These are phyloP conservation scores for Gymnoscelis rufifasciata DNA, from an alignment of 2,888 invertebrate genomes.

Conservation along the genomic window DNA sequence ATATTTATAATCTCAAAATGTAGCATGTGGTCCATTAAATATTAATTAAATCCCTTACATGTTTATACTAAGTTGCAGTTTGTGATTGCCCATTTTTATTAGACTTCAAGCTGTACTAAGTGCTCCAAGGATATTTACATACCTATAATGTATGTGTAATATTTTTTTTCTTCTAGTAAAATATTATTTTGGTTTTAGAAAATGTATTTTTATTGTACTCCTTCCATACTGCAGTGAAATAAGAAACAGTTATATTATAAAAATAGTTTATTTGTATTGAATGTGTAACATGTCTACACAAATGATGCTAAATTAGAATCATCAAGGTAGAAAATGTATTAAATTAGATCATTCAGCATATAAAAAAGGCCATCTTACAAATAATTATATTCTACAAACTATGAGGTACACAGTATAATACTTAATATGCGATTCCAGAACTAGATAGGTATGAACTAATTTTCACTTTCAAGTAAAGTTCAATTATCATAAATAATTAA, in stretches of 20 bases:
- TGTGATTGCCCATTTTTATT: slow-evolving; percentile 40
- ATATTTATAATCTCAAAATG: slow-evolving; percentile 28
- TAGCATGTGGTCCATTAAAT: slow-evolving; percentile 52
- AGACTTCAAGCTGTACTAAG: slow-evolving; percentile 42
- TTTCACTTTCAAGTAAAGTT: no score
- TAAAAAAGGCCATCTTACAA: slow-evolving; percentile 1
- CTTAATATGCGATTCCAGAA: no score
- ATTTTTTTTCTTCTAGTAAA: slow-evolving; percentile 75
- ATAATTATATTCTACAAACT: slow-evolving; percentile 9
- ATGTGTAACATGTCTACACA: neutral
- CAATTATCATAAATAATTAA: no score
- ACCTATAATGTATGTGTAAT: slow-evolving; percentile 51
- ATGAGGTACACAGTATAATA: slow-evolving; percentile 6
- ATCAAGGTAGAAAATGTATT: slow-evolving; percentile 13
- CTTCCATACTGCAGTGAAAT: slow-evolving; percentile 7
- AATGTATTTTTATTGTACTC: slow-evolving; percentile 20
- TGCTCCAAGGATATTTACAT: slow-evolving; percentile 53
- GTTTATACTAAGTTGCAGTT: slow-evolving; percentile 45
- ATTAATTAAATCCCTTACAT: no score
- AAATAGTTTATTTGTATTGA: slow-evolving; percentile 15
- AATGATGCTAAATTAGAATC: slow-evolving; percentile 17
- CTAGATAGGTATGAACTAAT: no score
- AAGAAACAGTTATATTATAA: slow-evolving; percentile 9
- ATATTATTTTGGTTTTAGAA: slow-evolving; percentile 68
- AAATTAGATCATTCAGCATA: slow-evolving; percentile 3